Percentiles rank a stretch among this genome's conserved stretches.
Conservation (phyloP, 2,797 vertebrate genomes). For the Hoplostethus mediterraneus region DNA sequence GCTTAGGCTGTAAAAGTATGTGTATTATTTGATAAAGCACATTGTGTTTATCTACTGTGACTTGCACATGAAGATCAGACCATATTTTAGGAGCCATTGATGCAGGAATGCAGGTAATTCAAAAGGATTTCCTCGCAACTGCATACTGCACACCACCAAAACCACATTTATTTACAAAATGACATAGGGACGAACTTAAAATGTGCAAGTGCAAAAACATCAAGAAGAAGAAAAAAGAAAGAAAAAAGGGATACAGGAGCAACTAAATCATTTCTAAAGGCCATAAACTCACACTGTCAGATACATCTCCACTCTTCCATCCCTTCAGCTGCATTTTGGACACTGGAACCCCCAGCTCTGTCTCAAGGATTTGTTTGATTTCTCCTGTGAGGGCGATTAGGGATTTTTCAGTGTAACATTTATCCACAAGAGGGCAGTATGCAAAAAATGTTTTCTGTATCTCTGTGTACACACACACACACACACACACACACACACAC, state of each 20-base stretch:
- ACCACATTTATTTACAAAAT: too few species aligned
- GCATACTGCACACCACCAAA: too few species aligned
- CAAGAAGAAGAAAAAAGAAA: background rate
- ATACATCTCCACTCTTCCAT: constrained; percentile 97
- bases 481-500: too few species aligned
- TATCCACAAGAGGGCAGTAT: constrained; percentile 40
- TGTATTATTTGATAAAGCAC: too few species aligned
- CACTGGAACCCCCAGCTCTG: constrained; percentile 94
- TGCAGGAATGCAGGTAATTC: too few species aligned
- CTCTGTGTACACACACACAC: background rate
- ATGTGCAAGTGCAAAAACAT: background rate
- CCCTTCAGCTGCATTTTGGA: constrained; percentile 99
- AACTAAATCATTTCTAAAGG: background rate
- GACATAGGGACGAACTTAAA: background rate
- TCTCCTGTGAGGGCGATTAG: constrained; percentile 86
- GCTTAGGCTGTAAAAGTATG: too few species aligned
- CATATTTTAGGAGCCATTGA: too few species aligned
- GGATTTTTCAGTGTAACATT: constrained; percentile 24
- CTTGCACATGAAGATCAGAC: too few species aligned
- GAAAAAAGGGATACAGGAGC: background rate
- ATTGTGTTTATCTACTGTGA: too few species aligned
- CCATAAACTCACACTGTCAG: constrained; percentile 92
- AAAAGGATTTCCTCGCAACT: too few species aligned
- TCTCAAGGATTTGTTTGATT: constrained; percentile 96
- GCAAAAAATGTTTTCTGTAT: background rate